Conservation (phyloP, 23 tunicate species). For the Halocynthia aurantium region DNA sequence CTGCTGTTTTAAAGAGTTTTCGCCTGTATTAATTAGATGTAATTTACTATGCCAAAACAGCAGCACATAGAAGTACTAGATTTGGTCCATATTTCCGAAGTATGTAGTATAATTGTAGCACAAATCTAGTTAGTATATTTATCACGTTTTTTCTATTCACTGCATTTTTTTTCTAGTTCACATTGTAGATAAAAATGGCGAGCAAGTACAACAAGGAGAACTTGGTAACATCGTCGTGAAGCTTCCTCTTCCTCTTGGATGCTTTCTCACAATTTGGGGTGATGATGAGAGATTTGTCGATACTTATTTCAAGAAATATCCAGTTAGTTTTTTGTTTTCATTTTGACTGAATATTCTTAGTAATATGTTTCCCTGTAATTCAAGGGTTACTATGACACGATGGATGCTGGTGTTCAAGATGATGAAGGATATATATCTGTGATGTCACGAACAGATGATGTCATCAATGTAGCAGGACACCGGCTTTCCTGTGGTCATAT, state of each 20-base stretch:
- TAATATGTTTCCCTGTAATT: not conserved
- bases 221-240: slow-evolving; percentile 82
- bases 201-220: slow-evolving; percentile 46
- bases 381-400: slow-evolving; percentile 93
- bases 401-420: slow-evolving; percentile 94
- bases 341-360: too few relatives aligned
- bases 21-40: too few relatives aligned
- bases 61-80: too few relatives aligned
- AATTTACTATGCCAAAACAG: too few relatives aligned
- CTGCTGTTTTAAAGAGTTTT: too few relatives aligned
- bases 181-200: slow-evolving; percentile 75
- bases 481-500: slow-evolving; percentile 91
- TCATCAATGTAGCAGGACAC: slow-evolving; percentile 96
- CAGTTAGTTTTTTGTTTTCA: slow-evolving; percentile 1
- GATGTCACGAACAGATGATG: slow-evolving; percentile 99
- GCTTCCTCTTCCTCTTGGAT: slow-evolving; percentile 79
- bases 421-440: slow-evolving; percentile 88
- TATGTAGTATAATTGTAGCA: not conserved
- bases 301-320: slow-evolving; percentile 70
- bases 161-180: slow-evolving; percentile 44
- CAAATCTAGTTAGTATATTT: slow-evolving; percentile 2
- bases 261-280: slow-evolving; percentile 73
- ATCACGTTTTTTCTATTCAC: not conserved
- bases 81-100: too few relatives aligned
- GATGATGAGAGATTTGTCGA: slow-evolving; percentile 61